These are phyloP conservation scores for Hydrolagus affinis DNA, from an alignment of 2,113 vertebrate species.

Conservation along the genomic window DNA sequence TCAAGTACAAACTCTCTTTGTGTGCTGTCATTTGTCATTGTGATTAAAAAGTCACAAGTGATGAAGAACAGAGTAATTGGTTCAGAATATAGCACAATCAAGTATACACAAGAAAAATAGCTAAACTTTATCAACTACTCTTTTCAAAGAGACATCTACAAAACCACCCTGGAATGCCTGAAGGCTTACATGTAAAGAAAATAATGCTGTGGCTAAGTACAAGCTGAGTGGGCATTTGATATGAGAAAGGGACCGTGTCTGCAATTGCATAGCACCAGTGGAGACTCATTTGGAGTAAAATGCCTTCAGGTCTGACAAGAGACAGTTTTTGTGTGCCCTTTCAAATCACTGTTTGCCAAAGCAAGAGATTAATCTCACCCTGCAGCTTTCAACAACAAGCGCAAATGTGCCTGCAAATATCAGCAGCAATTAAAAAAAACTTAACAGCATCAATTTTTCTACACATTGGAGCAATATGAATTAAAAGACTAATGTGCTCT, in stretches of 20 bases:
- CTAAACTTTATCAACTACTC: not conserved
- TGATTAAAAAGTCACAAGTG: not conserved
- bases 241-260: not conserved
- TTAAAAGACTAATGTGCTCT: too few relatives aligned
- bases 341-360: conserved; percentile 19
- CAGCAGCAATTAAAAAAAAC: not conserved
- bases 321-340: not conserved
- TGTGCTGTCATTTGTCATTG: not conserved
- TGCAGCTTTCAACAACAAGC: not conserved
- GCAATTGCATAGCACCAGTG: not conserved
- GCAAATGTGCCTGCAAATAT: not conserved
- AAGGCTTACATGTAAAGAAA: not conserved
- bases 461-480: too few relatives aligned
- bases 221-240: not conserved
- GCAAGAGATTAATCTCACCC: not conserved
- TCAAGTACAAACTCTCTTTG: not conserved
- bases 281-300: not conserved
- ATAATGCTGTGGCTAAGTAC: not conserved
- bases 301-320: not conserved
- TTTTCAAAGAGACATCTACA: not conserved
- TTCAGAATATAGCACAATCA: not conserved
- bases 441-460: too few relatives aligned
- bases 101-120: not conserved
- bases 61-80: not conserved
- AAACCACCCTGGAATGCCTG: not conserved